Evolutionary conservation across 2,797 vertebrate species (phyloP).

Genomic region (Chromis chromis): DNA sequence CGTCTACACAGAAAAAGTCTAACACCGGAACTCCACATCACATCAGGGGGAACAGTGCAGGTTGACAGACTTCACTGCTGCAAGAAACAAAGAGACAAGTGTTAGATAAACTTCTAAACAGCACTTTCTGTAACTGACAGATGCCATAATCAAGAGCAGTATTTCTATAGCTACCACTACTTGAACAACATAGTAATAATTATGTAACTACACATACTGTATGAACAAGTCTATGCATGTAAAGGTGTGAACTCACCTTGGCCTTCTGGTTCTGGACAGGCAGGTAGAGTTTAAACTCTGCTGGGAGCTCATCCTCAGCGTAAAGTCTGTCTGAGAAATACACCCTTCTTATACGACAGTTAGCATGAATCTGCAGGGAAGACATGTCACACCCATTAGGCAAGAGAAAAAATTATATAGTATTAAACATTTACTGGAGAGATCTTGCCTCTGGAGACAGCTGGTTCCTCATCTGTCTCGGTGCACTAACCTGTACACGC

Average conservation of each 20-base stretch:
- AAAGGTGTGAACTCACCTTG: conserved; percentile 90
- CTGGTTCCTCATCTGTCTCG: not conserved
- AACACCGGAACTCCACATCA: conserved; percentile 38
- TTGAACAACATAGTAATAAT: not conserved
- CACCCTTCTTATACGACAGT: conserved; percentile 96
- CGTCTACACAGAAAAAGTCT: conserved; percentile 18
- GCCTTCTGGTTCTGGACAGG: conserved; percentile 94
- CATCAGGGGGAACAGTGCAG: conserved; percentile 8
- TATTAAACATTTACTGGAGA: not conserved
- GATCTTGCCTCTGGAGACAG: not conserved
- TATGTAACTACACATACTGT: not conserved
- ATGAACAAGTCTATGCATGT: too few species aligned
- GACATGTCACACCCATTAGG: conserved; percentile 10
- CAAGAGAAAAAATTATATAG: not conserved
- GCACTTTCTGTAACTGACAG: not conserved
- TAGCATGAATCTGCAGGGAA: conserved; percentile 92
- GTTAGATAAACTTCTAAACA: conserved; percentile 22
- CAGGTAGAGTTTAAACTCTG: conserved; percentile 97
- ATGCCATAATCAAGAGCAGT: not conserved
- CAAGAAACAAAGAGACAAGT: conserved; percentile 42
- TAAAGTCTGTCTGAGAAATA: conserved; percentile 98
- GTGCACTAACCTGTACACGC: conserved; percentile 89
- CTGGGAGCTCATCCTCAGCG: conserved; percentile 96
- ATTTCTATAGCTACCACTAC: not conserved
- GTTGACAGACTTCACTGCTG: conserved; percentile 72